Evolutionary conservation across 2,113 vertebrate species (phyloP), one percentile per base, ranked within the genome.

Genomic region (Ciconia stormi): DNA sequence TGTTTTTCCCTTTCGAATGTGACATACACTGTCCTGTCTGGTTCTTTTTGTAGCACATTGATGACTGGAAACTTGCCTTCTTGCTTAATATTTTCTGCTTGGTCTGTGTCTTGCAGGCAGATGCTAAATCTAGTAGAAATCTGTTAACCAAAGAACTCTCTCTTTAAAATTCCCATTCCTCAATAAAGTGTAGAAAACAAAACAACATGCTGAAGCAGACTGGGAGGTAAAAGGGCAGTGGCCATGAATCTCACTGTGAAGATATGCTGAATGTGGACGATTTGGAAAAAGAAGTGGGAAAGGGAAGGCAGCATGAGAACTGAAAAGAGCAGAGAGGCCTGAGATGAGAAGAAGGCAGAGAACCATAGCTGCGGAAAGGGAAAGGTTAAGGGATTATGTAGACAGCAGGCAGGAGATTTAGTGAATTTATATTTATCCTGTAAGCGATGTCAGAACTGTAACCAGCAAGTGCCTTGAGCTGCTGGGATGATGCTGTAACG

Each of bases 341-440:
- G 93, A 59, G 65, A 38, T 36, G 61, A 30, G 76, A 70, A 52
- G 52, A 8, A 17, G 1, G 26, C 34, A 62, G 36, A 22, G n/a
- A 50, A 56, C 26, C 26, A 9, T 40, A 47, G 72, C 63, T 89
- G 50, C 0, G n/a, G 92, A 81, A 92, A 85, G 74, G 79, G 79
- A 95, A 94, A 96, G 89, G 74, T 77, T 92, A 89, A 88, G 56
- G 76, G 92, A 94, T 92, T 96, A 93, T 89, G 85, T 56, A 89
- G 90, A 59, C 67, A 56, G 84, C 55, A 74, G 89, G 80, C 93
- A 90, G 88, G 87, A 97, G 97, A 96, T 95, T 96, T 97, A 97
- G 82, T 96, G 96, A 97, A 97, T 97, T 97, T 97, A 93, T 97
- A 96, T 96, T 97, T 97, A 97, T 97, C 97, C 89, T 82, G 38